Base-by-base conservation (phyloP, 2,888 invertebrate species). In the Emmelina monodactyla region DNA sequence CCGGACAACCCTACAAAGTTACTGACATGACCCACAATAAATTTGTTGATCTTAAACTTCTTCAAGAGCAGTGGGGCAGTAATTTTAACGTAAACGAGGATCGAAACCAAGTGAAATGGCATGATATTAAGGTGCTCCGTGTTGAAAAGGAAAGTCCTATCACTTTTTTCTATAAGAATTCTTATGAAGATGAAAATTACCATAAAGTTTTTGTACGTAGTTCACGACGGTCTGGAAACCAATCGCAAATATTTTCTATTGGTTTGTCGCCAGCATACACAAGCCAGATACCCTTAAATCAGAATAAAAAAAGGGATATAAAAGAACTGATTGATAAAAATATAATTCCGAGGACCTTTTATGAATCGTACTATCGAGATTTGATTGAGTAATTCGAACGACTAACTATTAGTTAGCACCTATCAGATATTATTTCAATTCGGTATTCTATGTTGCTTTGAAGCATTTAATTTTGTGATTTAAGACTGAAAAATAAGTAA, bases 31-130 rank as follows among this genome's bases (percentile, higher is more conserved):
- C 37, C 9, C 42, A 46, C 41, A 40, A 45, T 25, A 34, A 38
- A 16, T 54, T 53, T 45, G 42, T 39, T 28, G 46, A 53, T 31
- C 11, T 51, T 12, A 50, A 53, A 42, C 13, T 19, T 10, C 36
- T 49, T 19, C 43, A 41, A 39, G 43, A 45, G 35, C 9, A 14
- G 2, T 41, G 42, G 42, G 46, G 41, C 6, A 38, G 32, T 7
- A 45, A 43, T 37, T 25, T 25, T 11, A 25, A 25, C 11, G 11
- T 25, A 10, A 11, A 25, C 25, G 25, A 25, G 25, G 25, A 25
- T 9, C 9, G 11, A 25, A 25, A 25, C n/a, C n/a, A 25, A 25
- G 11, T 25, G n/a, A 25, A 25, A 3, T 25, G 25, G 25, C 25
- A 25, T 25, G 25, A 25, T 11, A 25, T 25, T 25, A 25, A 25